Percentiles rank a stretch among this genome's conserved stretches.
Evolutionary conservation across 2,888 invertebrate species (phyloP).

Genomic region (Hemithea aestivaria): DNA sequence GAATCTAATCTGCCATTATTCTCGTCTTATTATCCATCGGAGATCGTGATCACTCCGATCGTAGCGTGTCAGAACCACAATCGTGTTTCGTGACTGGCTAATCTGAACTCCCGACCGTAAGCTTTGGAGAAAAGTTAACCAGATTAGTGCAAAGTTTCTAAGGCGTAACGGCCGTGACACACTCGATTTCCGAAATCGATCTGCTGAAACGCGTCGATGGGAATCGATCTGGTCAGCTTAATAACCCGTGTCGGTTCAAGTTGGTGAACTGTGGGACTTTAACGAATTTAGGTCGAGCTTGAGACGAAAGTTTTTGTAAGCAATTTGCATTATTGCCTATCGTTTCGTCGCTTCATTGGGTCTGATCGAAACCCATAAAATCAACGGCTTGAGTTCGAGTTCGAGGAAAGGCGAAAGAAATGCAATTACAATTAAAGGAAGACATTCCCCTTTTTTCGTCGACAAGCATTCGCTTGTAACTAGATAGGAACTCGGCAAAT

Average conservation of each 20-base stretch:
- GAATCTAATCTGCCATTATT: conserved; percentile 28
- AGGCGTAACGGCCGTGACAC: conserved; percentile 43
- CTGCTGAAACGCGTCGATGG: conserved; percentile 28
- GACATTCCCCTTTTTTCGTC: too few species aligned
- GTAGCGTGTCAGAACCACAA: conserved; percentile 39
- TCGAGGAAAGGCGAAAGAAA: too few species aligned
- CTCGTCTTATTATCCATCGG: conserved; percentile 23
- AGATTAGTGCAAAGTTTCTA: conserved; percentile 20
- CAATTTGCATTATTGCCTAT: too few species aligned
- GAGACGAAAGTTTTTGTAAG: too few species aligned
- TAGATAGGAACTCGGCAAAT: conserved; percentile 3
- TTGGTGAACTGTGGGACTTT: conserved; percentile 30
- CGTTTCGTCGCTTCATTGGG: neutral
- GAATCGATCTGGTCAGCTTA: conserved; percentile 29
- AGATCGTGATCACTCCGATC: conserved; percentile 47
- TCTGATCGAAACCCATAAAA: neutral
- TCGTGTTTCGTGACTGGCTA: conserved; percentile 50
- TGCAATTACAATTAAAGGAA: too few species aligned
- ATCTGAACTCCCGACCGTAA: conserved; percentile 41
- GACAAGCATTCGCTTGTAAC: neutral
- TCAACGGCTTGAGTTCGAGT: too few species aligned
- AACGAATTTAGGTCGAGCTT: conserved; percentile 11
- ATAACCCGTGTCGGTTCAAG: conserved; percentile 22
- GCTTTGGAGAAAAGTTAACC: conserved; percentile 22
- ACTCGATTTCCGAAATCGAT: conserved; percentile 27